Conservation (phyloP, 2,797 vertebrate genomes). For the Synaphobranchus kaupii region DNA sequence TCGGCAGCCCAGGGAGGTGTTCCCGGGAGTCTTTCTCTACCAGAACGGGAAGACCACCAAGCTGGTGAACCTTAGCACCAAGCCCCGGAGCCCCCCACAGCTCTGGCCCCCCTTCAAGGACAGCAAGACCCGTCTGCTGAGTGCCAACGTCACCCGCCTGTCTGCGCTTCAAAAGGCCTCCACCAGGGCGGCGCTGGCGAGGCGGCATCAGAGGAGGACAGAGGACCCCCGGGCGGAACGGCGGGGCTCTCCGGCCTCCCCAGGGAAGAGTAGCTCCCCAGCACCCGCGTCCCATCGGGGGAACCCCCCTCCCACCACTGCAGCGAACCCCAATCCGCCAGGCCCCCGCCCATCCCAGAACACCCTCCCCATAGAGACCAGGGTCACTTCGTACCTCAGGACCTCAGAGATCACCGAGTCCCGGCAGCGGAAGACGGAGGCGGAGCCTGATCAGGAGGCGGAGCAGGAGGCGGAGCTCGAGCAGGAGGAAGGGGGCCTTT, state of each 20-base stretch:
- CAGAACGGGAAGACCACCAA: slow-evolving; percentile 78
- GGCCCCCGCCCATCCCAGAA: slow-evolving; percentile 68
- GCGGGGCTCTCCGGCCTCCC: slow-evolving; percentile 34
- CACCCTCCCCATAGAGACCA: slow-evolving; percentile 40
- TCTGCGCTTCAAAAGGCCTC: slow-evolving; percentile 50
- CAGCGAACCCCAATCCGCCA: slow-evolving; percentile 17
- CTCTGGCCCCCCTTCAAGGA: slow-evolving; percentile 66
- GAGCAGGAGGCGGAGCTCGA: slow-evolving; percentile 56
- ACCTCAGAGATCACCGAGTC: slow-evolving; percentile 75
- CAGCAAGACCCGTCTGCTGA: slow-evolving; percentile 59
- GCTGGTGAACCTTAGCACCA: slow-evolving; percentile 70
- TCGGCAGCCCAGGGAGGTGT: slow-evolving; percentile 74
- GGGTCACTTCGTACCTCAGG: slow-evolving; percentile 83
- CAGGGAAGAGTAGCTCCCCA: background rate
- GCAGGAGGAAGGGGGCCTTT: slow-evolving; percentile 75
- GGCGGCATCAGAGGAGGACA: slow-evolving; percentile 45
- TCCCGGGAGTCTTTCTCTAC: slow-evolving; percentile 85
- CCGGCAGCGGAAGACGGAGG: slow-evolving; percentile 50
- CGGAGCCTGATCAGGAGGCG: slow-evolving; percentile 31
- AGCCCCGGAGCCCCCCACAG: slow-evolving; percentile 56
- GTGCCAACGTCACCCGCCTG: slow-evolving; percentile 63
- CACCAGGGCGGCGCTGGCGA: slow-evolving; percentile 53
- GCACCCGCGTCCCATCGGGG: slow-evolving; percentile 36
- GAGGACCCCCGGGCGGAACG: slow-evolving; percentile 35
- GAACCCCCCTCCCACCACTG: slow-evolving; percentile 36